These are phyloP conservation scores for Athripsodes cinereus DNA, from an alignment of 2,888 invertebrate species.

Conservation along the genomic window DNA sequence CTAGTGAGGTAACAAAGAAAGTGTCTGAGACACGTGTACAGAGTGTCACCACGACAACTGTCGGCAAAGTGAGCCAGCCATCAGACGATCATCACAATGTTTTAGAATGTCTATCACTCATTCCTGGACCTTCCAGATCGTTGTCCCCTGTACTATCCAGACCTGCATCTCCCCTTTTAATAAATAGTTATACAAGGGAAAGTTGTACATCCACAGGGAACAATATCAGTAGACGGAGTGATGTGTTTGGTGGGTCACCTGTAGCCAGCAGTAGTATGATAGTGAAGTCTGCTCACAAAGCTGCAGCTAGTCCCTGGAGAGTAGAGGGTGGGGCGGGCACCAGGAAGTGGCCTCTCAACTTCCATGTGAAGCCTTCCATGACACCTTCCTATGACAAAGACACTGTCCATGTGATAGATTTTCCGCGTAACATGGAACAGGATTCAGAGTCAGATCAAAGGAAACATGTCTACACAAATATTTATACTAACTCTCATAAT, in stretches of 20 bases:
- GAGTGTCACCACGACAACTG: too few relatives aligned
- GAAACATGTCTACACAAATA: conserved; percentile 5
- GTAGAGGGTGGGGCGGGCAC: conserved; percentile 42
- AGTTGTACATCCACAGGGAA: conserved; percentile 14
- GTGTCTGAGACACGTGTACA: not conserved
- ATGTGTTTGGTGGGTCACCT: conserved; percentile 9
- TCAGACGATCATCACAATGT: not conserved
- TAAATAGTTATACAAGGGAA: not conserved
- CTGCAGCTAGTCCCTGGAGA: conserved; percentile 46
- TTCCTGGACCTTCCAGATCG: not conserved
- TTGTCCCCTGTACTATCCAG: not conserved
- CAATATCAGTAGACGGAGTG: too few relatives aligned
- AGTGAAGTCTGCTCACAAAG: conserved; percentile 24
- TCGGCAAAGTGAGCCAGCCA: too few relatives aligned
- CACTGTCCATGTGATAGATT: conserved; percentile 21
- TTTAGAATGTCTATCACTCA: conserved; percentile 1
- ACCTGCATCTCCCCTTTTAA: not conserved
- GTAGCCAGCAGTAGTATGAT: conserved; percentile 22
- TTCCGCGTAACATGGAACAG: conserved; percentile 10
- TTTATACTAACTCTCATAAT: not conserved
- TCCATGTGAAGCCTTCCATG: conserved; percentile 46
- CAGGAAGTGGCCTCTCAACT: conserved; percentile 44
- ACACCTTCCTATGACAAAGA: conserved; percentile 44
- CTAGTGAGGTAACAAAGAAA: not conserved
- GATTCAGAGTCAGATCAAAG: not conserved